Base-by-base conservation (phyloP, 1,140 invertebrate genomes). In the Drosophila malerkotliana region DNA sequence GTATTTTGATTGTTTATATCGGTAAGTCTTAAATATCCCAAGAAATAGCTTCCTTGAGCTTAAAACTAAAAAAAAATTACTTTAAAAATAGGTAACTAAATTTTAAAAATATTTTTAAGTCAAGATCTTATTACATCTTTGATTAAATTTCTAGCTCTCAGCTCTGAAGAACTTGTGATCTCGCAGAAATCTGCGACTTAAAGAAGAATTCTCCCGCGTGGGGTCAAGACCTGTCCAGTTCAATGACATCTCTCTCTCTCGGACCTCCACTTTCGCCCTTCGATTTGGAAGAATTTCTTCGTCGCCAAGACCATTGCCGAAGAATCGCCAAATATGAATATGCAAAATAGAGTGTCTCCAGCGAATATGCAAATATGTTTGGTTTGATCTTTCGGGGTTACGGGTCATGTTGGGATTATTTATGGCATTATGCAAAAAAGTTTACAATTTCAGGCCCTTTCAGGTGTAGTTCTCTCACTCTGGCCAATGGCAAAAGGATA, bases 381-480 rank as follows among this genome's bases (percentile, higher is more conserved):
- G 41, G 53, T 45, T 48, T 44, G 81, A 63, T 83, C 39, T 30
- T 30, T 34, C n/a, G 56, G 52, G 62, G 55, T 73, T 52, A 76
- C 79, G 53, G 62, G 54, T 71, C 79, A 85, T 79, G 54, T 58
- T 63, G 69, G 69, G 56, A 64, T 88, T 72, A 88, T 87, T 87
- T 87, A 88, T 87, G 78, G 78, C 64, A 56, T 68, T 87, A 87
- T 87, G 82, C 79, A 51, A 87, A 85, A 37, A 51, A 58, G 51
- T 4, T 82, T 87, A 87, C 78, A 87, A 12, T 48, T 57, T 34
- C 18, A 9, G 39, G 10, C 15, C 41, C 41, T 41, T 30, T 15
- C 18, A 24, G 9, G 2, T 15, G 34, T 6, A 2, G 6, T 6
- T 15, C 7, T 18, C 21, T 47, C 37, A 14, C 10, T 10, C 32